Conservation (phyloP, 2,113 vertebrate genomes). For the Herpailurus yagouaroundi region DNA sequence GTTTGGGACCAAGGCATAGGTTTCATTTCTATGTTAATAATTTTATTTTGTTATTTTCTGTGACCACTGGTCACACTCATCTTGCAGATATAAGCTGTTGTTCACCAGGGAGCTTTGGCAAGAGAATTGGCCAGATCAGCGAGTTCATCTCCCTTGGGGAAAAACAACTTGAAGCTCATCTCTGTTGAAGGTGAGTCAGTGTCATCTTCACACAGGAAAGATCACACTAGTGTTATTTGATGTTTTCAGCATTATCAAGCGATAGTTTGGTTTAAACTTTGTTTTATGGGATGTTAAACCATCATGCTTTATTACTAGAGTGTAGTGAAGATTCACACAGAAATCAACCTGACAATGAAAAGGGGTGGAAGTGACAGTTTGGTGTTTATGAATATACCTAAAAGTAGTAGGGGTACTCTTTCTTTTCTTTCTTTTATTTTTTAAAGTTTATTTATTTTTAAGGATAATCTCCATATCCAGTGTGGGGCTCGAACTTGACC, state of each 20-base stretch:
- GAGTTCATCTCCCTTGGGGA: not conserved
- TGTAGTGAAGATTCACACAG: not conserved
- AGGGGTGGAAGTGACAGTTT: not conserved
- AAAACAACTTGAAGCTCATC: constrained; percentile 43
- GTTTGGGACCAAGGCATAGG: not conserved
- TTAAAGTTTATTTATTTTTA: not conserved
- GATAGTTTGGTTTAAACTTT: constrained; percentile 30
- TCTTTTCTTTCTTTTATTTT: not conserved
- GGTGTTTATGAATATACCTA: not conserved
- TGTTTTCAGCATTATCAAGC: not conserved
- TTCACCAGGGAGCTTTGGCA: constrained; percentile 48
- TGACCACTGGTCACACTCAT: constrained; percentile 44
- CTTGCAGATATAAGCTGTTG: constrained; percentile 39
- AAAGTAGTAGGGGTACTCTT: constrained; percentile 6
- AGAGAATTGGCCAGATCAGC: not conserved
- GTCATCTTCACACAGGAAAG: not conserved
- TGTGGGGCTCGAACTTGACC: not conserved
- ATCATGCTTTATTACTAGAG: not conserved
- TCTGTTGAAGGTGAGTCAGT: constrained; percentile 48
- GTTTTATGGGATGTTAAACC: not conserved
- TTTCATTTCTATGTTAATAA: constrained; percentile 44
- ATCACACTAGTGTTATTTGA: not conserved
- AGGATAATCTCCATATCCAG: not conserved
- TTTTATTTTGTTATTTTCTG: constrained; percentile 50
- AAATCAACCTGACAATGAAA: not conserved